Percentiles rank a stretch among this genome's conserved stretches.
These are phyloP conservation scores for Pentalonia nigronervosa DNA, from an alignment of 1,140 invertebrate species.

Conservation along the genomic window DNA sequence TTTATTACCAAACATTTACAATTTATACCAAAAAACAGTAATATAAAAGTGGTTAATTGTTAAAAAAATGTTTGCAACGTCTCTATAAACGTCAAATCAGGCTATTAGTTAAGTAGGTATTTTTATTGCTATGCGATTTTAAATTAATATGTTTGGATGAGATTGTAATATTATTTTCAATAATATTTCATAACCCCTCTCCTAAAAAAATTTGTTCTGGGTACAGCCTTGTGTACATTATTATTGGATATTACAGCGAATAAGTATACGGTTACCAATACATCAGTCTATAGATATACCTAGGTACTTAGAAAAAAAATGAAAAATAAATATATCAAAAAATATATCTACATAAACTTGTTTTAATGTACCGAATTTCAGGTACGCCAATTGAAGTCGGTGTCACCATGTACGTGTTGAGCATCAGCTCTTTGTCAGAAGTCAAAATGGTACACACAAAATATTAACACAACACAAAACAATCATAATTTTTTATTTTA, in stretches of 20 bases:
- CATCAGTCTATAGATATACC: neutral
- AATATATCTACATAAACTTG: constrained; percentile 45
- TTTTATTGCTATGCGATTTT: neutral
- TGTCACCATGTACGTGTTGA: constrained; percentile 72
- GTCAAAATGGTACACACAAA: constrained; percentile 69
- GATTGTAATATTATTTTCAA: too few species aligned
- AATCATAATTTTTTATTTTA: constrained; percentile 28
- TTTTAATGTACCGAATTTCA: constrained; percentile 62
- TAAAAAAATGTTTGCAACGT: too few species aligned
- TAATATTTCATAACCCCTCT: too few species aligned
- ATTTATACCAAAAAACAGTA: too few species aligned
- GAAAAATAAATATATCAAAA: neutral
- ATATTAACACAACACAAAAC: constrained; percentile 51
- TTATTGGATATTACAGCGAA: neutral
- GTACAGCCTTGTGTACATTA: neutral
- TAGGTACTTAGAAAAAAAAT: neutral
- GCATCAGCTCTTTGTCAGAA: constrained; percentile 74
- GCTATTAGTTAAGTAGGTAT: too few species aligned
- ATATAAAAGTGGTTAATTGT: too few species aligned
- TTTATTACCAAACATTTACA: too few species aligned
- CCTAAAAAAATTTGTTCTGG: too few species aligned
- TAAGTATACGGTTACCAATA: neutral
- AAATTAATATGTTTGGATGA: neutral
- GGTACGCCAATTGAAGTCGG: constrained; percentile 69
- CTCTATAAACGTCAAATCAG: too few species aligned